phyloP scores from a whole-genome alignment of 2,113 vertebrate species.

The Otis tarda region DNA sequence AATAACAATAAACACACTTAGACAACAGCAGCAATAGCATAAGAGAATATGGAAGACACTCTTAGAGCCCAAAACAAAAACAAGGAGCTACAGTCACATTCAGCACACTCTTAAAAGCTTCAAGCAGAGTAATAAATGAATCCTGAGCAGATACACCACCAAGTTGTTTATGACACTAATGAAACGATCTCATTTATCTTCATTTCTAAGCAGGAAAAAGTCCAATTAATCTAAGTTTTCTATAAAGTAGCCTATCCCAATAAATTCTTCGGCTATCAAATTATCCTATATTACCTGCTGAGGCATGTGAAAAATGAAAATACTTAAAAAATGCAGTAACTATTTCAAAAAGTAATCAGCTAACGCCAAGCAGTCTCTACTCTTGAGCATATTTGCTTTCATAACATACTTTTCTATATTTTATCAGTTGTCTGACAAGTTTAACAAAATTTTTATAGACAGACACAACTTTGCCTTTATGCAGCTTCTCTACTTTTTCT shows the following conservation, averaged over 20 bases:
- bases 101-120: not conserved
- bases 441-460: not conserved
- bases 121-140: not conserved
- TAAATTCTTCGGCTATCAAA: constrained; percentile 43
- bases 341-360: not conserved
- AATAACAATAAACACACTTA: not conserved
- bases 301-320: constrained; percentile 26
- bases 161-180: not conserved
- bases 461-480: not conserved
- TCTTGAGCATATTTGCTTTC: not conserved
- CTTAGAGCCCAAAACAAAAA: not conserved
- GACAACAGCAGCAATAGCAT: not conserved
- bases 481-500: not conserved
- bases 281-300: constrained; percentile 11
- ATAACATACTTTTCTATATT: not conserved
- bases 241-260: not conserved
- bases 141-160: not conserved
- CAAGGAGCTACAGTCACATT: not conserved
- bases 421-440: not conserved
- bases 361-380: not conserved
- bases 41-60: not conserved
- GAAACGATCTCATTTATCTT: not conserved
- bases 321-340: not conserved
- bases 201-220: not conserved
- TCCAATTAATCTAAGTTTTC: not conserved